Conservation (phyloP, 2,888 invertebrate species). For the Limenitis camilla region DNA sequence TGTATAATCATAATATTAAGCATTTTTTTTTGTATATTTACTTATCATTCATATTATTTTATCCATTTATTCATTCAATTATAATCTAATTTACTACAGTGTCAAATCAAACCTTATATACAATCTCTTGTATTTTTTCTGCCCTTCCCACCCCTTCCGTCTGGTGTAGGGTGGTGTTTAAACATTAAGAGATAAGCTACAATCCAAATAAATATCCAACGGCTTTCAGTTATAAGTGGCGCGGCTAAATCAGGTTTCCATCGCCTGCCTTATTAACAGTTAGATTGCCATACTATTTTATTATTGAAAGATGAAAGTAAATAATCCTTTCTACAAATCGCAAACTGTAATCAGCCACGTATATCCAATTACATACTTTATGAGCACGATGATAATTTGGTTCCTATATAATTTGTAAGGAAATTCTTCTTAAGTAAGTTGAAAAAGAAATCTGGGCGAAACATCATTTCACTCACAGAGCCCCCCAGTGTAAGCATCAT, state of each 20-base stretch:
- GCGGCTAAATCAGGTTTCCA: conserved; percentile 36
- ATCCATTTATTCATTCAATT: too few relatives aligned
- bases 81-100: too few relatives aligned
- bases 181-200: conserved; percentile 33
- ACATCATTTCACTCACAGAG: conserved; percentile 41
- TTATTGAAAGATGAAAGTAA: conserved; percentile 26
- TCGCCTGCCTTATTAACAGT: conserved; percentile 36
- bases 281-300: conserved; percentile 29
- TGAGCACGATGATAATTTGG: conserved; percentile 1
- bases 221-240: conserved; percentile 40
- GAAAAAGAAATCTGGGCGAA: conserved; percentile 39
- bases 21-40: too few relatives aligned
- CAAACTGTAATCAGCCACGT: conserved; percentile 25
- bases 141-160: conserved; percentile 18
- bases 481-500: conserved; percentile 31
- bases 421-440: conserved; percentile 10
- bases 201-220: conserved; percentile 34
- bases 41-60: too few relatives aligned
- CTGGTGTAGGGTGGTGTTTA: conserved; percentile 26
- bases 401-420: conserved; percentile 33
- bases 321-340: conserved; percentile 27
- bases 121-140: neutral
- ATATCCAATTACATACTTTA: conserved; percentile 21
- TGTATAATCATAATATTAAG: too few relatives aligned
- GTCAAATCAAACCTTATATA: neutral